phyloP scores from a whole-genome alignment of 2,888 invertebrate species.

The Malachius bipustulatus region DNA sequence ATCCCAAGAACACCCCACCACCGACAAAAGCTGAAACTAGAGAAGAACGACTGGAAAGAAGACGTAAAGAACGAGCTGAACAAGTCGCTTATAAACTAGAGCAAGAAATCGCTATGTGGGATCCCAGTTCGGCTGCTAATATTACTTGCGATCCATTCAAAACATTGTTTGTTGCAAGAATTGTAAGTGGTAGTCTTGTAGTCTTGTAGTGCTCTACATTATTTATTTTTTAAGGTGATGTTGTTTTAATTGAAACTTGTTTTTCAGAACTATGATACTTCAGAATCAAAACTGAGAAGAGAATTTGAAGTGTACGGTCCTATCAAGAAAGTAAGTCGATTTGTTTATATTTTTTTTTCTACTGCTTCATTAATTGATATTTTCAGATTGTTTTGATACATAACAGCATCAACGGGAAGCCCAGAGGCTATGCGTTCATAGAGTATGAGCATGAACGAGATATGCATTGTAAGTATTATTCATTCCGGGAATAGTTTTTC shows the following conservation, averaged over 20 bases:
- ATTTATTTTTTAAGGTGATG: background rate
- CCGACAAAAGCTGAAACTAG: conserved; percentile 90
- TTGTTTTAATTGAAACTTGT: conserved; percentile 10
- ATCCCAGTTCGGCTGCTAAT: conserved; percentile 66
- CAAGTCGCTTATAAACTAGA: conserved; percentile 96
- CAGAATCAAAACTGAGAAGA: conserved; percentile 90
- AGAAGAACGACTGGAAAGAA: conserved; percentile 82
- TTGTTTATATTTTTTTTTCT: too few species aligned
- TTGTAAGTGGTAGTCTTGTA: conserved; percentile 55
- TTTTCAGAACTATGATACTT: conserved; percentile 94
- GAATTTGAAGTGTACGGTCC: conserved; percentile 98
- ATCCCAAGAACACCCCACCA: conserved; percentile 94
- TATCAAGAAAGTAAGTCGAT: conserved; percentile 72
- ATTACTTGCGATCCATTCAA: conserved; percentile 92
- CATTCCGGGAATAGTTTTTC: too few species aligned
- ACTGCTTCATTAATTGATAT: too few species aligned
- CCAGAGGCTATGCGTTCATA: conserved; percentile 97
- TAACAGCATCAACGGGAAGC: conserved; percentile 81
- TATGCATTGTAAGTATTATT: conserved; percentile 93
- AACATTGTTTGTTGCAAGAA: conserved; percentile 90
- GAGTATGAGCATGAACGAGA: conserved; percentile 99
- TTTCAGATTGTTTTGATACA: conserved; percentile 81
- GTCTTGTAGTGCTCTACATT: background rate
- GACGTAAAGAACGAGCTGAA: conserved; percentile 86
- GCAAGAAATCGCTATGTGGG: conserved; percentile 96